Conservation (phyloP, 1,140 invertebrate genomes). For the Atta cephalotes region DNA sequence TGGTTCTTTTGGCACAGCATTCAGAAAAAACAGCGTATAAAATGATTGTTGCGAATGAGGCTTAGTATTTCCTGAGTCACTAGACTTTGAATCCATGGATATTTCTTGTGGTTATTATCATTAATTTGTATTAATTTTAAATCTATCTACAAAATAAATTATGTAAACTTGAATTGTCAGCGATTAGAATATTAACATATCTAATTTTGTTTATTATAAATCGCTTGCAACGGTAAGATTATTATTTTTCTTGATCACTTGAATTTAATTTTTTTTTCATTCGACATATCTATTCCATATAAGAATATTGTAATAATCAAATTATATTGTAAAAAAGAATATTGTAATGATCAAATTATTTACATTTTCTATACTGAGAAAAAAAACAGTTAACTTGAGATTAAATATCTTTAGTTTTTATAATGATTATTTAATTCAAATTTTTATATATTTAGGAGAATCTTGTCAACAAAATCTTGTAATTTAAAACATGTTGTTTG, state of each 20-base stretch:
- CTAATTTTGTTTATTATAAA: background rate
- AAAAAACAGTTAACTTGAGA: too few relatives aligned
- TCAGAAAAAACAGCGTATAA: conserved; percentile 26
- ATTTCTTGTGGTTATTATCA: conserved; percentile 3
- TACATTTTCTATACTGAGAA: background rate
- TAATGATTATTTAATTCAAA: too few relatives aligned
- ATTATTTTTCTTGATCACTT: background rate
- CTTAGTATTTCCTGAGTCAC: background rate
- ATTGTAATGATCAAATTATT: background rate
- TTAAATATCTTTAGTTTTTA: too few relatives aligned
- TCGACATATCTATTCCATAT: background rate
- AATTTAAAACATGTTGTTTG: too few relatives aligned
- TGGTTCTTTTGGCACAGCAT: conserved; percentile 44
- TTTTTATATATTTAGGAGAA: too few relatives aligned
- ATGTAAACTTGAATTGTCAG: background rate
- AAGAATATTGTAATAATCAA: background rate
- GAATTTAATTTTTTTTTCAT: background rate
- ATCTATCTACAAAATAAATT: background rate
- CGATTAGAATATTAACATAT: background rate
- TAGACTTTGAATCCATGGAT: background rate
- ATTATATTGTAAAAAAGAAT: background rate
- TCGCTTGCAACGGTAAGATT: background rate
- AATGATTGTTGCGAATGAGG: background rate
- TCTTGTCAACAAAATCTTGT: too few relatives aligned
- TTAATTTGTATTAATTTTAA: conserved; percentile 29